These are phyloP conservation scores for Tetramorium bicarinatum DNA, from an alignment of 2,888 invertebrate genomes.

Conservation along the genomic window DNA sequence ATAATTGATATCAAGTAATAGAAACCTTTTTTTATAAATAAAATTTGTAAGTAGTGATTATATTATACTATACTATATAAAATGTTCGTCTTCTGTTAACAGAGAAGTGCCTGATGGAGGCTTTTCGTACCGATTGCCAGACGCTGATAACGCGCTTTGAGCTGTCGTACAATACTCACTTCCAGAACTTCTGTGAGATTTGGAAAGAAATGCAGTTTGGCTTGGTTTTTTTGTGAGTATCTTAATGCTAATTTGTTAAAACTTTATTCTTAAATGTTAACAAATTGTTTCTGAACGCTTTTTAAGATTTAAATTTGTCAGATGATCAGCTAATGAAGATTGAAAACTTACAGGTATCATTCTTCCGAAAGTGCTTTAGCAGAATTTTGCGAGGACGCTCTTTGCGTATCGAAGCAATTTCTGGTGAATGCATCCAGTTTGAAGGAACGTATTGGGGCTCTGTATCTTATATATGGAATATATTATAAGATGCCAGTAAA, in stretches of 20 bases:
- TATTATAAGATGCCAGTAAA: conserved; percentile 82
- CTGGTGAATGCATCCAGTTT: conserved; percentile 75
- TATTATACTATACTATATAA: background rate
- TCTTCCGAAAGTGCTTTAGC: conserved; percentile 70
- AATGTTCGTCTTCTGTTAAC: background rate
- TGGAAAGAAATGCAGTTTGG: conserved; percentile 84
- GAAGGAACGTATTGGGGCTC: conserved; percentile 81
- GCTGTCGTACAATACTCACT: conserved; percentile 76
- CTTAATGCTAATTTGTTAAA: background rate
- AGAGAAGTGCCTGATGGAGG: conserved; percentile 53
- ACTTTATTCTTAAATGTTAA: conserved; percentile 1
- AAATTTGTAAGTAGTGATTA: background rate
- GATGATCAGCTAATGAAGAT: background rate
- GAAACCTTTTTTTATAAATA: background rate
- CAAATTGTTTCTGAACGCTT: background rate
- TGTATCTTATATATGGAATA: conserved; percentile 83
- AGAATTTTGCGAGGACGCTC: conserved; percentile 83
- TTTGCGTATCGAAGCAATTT: conserved; percentile 81
- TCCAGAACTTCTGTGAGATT: conserved; percentile 79
- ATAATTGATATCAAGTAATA: background rate
- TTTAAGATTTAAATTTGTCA: background rate
- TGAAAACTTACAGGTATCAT: conserved; percentile 16
- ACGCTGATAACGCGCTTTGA: conserved; percentile 78
- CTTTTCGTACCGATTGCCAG: conserved; percentile 81
- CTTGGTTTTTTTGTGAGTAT: conserved; percentile 80